These are phyloP conservation scores for Chlorodrepanis virens DNA, from an alignment of 2,113 vertebrate genomes.

Conservation along the genomic window DNA sequence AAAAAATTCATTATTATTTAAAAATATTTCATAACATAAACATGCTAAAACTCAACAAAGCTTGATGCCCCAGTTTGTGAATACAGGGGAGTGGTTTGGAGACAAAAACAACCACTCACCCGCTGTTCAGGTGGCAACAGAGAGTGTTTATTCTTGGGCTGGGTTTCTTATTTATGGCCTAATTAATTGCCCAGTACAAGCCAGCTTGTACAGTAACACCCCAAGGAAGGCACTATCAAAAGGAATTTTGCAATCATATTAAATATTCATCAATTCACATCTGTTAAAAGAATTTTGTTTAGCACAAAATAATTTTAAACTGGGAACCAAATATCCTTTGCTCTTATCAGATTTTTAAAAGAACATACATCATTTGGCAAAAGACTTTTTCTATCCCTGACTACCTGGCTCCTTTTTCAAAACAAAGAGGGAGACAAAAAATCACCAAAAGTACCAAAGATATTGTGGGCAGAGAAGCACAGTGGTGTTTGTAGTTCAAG, in stretches of 20 bases:
- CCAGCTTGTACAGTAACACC: background rate
- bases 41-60: background rate
- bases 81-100: background rate
- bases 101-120: background rate
- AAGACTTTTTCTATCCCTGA: background rate
- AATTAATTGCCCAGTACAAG: background rate
- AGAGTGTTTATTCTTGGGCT: background rate
- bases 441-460: background rate
- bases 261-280: background rate
- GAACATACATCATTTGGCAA: background rate
- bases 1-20: background rate
- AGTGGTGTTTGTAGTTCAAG: background rate
- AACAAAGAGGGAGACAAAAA: accelerated
- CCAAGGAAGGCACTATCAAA: background rate
- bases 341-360: background rate
- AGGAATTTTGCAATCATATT: background rate
- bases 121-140: background rate
- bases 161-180: background rate
- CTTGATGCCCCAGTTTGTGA: background rate
- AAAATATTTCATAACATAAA: background rate
- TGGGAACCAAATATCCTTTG: background rate
- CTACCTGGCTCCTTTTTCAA: background rate
- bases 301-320: background rate
- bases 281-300: background rate
- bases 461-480: background rate